Percentiles rank a stretch among this genome's conserved stretches.
phyloP scores from a whole-genome alignment of 2,113 vertebrate genomes.

The Osmerus eperlanus region DNA sequence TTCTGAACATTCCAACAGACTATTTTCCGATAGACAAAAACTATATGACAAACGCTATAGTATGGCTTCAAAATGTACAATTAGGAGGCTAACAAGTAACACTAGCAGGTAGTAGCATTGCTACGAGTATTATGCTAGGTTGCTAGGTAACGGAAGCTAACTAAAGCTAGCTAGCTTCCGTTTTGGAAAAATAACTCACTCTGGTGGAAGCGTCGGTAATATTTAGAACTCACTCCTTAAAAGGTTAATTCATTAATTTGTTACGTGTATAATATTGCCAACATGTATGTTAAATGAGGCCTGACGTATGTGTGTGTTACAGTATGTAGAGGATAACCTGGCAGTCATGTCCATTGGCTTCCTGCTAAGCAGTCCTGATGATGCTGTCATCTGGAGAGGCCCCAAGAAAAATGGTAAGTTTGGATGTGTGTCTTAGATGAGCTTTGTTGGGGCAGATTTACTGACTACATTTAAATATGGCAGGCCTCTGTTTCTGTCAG shows the following conservation, averaged over 20 bases:
- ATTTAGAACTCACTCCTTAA: no score
- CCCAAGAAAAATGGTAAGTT: conserved; percentile 92
- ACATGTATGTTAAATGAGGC: background rate
- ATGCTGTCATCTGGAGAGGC: conserved; percentile 97
- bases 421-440: background rate
- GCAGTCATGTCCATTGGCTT: conserved; percentile 96
- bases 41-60: no score
- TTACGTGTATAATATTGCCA: background rate
- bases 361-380: conserved; percentile 89
- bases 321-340: conserved; percentile 95
- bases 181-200: no score
- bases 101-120: no score
- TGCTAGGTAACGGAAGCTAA: no score
- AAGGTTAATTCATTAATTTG: background rate
- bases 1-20: no score
- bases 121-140: no score
- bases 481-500: conserved; percentile 55
- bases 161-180: no score
- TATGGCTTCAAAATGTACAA: no score
- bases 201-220: no score
- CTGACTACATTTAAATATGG: background rate
- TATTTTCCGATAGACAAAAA: no score
- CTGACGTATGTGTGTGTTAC: conserved; percentile 22
- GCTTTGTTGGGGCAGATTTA: background rate
- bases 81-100: no score